A percentile compares a stretch with the other conserved stretches of the same genome.
phyloP scores from a whole-genome alignment of 2,113 vertebrate genomes.

The Hiodon alosoides region DNA sequence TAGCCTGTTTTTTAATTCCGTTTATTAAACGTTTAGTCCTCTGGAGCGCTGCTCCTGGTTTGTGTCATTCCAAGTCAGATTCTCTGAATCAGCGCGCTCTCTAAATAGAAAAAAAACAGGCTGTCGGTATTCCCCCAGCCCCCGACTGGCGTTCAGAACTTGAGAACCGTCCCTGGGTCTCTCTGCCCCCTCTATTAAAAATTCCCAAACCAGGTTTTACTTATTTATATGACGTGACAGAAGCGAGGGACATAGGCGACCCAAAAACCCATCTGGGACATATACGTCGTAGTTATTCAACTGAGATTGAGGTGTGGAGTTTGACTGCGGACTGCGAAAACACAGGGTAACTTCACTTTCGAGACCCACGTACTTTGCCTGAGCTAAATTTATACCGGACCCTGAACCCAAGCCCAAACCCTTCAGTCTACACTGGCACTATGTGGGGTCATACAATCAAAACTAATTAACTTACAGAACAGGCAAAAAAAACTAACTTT shows the following conservation, averaged over 20 bases:
- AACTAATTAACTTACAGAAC: conserved; percentile 30
- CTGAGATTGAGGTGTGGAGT: conserved; percentile 29
- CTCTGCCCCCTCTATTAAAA: conserved; percentile 33
- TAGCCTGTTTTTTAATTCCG: conserved; percentile 29
- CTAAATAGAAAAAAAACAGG: conserved; percentile 77
- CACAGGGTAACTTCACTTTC: conserved; percentile 45
- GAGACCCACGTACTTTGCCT: conserved; percentile 44
- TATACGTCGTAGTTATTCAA: no score
- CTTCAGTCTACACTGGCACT: conserved; percentile 19
- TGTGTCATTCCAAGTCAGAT: conserved; percentile 63
- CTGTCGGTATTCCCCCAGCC: conserved; percentile 33
- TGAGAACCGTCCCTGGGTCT: conserved; percentile 34
- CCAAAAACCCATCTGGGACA: not conserved
- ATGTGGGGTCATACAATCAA: conserved; percentile 38
- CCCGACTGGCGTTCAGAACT: conserved; percentile 20
- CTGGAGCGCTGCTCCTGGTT: conserved; percentile 45
- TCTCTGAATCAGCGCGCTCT: conserved; percentile 76
- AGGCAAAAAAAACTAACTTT: conserved; percentile 8
- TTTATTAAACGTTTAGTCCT: conserved; percentile 42
- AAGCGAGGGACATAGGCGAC: not conserved
- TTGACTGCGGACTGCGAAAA: not conserved
- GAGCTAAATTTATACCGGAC: conserved; percentile 57
- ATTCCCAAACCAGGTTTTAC: not conserved
- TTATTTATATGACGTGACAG: not conserved
- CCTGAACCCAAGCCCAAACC: not conserved